Percentiles rank a stretch among this genome's conserved stretches.
Conservation (phyloP, 2,888 invertebrate species). For the Colletes collaris region DNA sequence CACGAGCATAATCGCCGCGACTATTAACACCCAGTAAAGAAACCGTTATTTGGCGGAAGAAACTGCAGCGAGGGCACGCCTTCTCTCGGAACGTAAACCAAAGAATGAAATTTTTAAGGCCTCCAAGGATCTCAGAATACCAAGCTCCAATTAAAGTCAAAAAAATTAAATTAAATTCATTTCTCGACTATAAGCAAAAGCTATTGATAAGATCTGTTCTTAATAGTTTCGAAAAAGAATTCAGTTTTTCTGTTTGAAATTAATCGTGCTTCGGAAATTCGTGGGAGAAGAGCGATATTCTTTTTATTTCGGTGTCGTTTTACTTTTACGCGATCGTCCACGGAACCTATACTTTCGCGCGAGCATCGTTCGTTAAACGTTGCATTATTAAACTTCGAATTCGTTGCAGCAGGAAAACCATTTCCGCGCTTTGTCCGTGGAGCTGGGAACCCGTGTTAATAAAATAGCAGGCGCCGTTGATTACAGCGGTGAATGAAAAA, state of each 20-base stretch:
- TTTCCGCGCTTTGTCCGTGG: constrained; percentile 2
- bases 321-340: constrained; percentile 2
- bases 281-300: background rate
- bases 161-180: too few species aligned
- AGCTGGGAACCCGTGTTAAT: constrained; percentile 21
- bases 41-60: constrained; percentile 26
- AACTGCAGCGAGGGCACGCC: too few species aligned
- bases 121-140: background rate
- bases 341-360: background rate
- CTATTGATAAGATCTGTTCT: too few species aligned
- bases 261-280: background rate
- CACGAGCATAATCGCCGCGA: constrained; percentile 34
- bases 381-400: constrained; percentile 3
- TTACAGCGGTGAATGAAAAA: background rate
- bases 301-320: background rate
- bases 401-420: constrained; percentile 4
- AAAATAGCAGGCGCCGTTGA: background rate
- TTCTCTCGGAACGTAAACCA: too few species aligned
- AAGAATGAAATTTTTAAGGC: too few species aligned
- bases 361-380: background rate
- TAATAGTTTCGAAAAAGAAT: background rate
- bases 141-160: too few species aligned
- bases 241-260: too few species aligned
- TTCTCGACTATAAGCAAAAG: too few species aligned
- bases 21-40: constrained; percentile 30